Evolutionary conservation across 2,113 vertebrate genomes (phyloP).

Genomic region (Uria lomvia): DNA sequence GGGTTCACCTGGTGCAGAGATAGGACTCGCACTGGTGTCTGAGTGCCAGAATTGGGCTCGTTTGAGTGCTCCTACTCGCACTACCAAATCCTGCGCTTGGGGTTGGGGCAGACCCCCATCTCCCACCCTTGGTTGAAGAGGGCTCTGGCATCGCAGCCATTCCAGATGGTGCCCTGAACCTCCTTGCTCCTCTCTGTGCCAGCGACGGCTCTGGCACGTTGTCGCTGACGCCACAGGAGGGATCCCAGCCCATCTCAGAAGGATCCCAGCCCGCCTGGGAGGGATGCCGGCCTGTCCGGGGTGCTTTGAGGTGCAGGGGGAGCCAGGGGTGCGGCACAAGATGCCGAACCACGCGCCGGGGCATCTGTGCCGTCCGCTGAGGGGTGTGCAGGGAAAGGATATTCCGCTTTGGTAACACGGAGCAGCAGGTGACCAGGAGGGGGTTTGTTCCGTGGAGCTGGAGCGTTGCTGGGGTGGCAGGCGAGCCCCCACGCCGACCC

Average conservation of each 20-base stretch:
- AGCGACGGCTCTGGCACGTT: background rate
- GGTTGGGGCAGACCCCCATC: background rate
- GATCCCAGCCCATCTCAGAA: accelerated
- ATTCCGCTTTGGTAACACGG: background rate
- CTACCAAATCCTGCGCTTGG: background rate
- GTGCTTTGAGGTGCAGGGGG: too few species aligned
- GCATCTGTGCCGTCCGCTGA: background rate
- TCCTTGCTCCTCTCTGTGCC: background rate
- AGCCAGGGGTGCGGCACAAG: background rate
- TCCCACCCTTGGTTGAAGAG: background rate
- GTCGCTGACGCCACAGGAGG: background rate
- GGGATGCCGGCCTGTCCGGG: background rate
- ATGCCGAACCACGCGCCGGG: accelerated
- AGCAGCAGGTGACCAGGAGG: constrained; percentile 12
- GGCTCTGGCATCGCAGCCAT: background rate
- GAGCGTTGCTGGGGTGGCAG: background rate
- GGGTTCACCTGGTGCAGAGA: background rate
- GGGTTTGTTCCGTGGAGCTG: background rate
- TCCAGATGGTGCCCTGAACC: background rate
- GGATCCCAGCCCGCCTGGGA: accelerated
- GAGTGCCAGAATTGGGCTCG: background rate
- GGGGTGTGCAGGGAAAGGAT: background rate
- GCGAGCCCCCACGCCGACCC: background rate
- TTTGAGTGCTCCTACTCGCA: background rate
- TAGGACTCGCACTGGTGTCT: background rate